These are phyloP conservation scores for Trogon surrucura DNA, from an alignment of 2,113 vertebrate genomes.

Conservation along the genomic window DNA sequence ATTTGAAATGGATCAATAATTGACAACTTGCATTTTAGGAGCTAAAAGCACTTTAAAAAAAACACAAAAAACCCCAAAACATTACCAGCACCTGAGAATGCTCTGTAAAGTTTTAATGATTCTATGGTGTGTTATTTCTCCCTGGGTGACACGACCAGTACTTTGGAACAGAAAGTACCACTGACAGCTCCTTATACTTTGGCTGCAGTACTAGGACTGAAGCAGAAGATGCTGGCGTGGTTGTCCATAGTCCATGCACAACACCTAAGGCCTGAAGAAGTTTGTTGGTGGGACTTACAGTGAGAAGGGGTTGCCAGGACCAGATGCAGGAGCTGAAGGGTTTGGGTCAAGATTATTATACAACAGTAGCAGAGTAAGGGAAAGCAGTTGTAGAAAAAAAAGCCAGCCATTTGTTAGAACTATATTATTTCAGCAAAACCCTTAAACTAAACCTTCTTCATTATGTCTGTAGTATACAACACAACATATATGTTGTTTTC, in stretches of 20 bases:
- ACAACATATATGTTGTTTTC: neutral
- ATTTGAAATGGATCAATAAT: neutral
- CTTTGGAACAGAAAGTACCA: neutral
- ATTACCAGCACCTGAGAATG: neutral
- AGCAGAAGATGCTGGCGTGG: neutral
- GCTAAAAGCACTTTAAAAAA: neutral
- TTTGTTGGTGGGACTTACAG: accelerated
- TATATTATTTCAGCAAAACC: neutral
- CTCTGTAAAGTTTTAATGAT: neutral
- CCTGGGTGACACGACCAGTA: neutral
- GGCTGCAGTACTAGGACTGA: neutral
- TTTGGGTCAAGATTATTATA: neutral
- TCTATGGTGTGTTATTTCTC: neutral
- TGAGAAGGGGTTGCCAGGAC: neutral
- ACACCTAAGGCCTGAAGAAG: neutral
- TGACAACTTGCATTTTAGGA: neutral
- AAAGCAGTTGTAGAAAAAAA: neutral
- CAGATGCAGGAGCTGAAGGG: neutral
- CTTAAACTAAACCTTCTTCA: neutral
- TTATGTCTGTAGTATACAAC: neutral
- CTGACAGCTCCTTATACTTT: neutral
- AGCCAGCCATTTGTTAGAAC: neutral
- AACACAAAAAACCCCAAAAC: neutral
- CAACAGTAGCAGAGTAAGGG: neutral
- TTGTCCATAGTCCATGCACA: neutral